A percentile compares a stretch with the other conserved stretches of the same genome.
These are phyloP conservation scores for Arnoldichthys spilopterus DNA, from an alignment of 2,797 vertebrate species.

Conservation along the genomic window DNA sequence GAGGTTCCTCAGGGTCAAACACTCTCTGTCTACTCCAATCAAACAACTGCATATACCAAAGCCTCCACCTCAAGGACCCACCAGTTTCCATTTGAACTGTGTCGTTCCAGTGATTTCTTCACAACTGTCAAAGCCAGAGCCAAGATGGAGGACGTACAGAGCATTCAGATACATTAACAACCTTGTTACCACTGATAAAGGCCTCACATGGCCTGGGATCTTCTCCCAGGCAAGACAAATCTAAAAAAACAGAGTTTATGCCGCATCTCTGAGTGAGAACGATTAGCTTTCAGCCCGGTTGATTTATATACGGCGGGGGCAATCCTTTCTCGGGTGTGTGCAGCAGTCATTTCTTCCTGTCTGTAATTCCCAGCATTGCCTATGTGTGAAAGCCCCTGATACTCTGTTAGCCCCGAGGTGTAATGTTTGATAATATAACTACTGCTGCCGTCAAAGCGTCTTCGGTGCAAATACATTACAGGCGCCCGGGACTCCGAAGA, in stretches of 20 bases:
- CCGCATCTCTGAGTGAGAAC: constrained; percentile 82
- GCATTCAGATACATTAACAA: constrained; percentile 79
- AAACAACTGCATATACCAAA: neutral
- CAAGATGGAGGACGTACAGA: constrained; percentile 60
- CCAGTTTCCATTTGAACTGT: constrained; percentile 34
- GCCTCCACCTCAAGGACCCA: constrained; percentile 17
- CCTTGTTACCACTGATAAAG: constrained; percentile 73
- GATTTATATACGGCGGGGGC: constrained; percentile 95
- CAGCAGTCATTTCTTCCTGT: constrained; percentile 81
- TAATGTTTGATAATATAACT: constrained; percentile 99
- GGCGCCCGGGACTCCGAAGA: constrained; percentile 91
- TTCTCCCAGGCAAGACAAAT: constrained; percentile 64
- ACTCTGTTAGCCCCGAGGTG: constrained; percentile 92
- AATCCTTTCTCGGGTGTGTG: constrained; percentile 86
- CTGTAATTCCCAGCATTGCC: constrained; percentile 79
- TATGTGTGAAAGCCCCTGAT: constrained; percentile 86
- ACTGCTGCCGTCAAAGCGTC: constrained; percentile 90
- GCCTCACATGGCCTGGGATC: constrained; percentile 57
- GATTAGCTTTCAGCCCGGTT: constrained; percentile 89
- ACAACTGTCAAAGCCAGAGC: constrained; percentile 43
- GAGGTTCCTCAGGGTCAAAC: neutral
- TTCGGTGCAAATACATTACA: constrained; percentile 92
- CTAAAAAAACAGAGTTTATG: constrained; percentile 76
- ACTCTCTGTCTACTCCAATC: neutral
- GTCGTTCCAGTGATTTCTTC: constrained; percentile 44